These are phyloP conservation scores for Natator depressus DNA, from an alignment of 2,113 vertebrate species.

Conservation along the genomic window DNA sequence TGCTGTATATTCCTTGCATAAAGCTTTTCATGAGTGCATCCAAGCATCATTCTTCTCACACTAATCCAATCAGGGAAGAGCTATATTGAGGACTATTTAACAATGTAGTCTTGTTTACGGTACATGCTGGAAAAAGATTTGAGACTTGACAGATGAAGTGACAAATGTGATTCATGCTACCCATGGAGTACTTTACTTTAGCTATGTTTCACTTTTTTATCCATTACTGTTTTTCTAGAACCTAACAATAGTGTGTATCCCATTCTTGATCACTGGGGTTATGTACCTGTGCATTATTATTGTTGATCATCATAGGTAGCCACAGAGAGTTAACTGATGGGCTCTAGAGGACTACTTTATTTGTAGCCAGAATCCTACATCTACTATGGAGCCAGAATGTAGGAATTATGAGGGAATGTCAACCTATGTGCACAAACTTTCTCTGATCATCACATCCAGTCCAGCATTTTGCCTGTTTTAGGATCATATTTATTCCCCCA, in stretches of 20 bases:
- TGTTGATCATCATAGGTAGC: neutral
- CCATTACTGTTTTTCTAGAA: neutral
- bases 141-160: neutral
- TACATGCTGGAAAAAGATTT: neutral
- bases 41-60: neutral
- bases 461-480: neutral
- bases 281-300: neutral
- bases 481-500: accelerated
- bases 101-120: neutral
- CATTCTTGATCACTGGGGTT: neutral
- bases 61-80: neutral
- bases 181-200: accelerated
- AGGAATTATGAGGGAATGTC: neutral
- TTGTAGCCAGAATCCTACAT: neutral
- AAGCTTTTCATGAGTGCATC: neutral
- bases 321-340: neutral
- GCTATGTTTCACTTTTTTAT: neutral
- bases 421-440: neutral
- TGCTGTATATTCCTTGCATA: neutral
- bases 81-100: neutral
- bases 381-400: neutral
- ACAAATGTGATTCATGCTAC: neutral
- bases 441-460: neutral
- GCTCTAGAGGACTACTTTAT: neutral
- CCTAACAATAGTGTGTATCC: neutral